Evolutionary conservation across 2,888 invertebrate genomes (phyloP), one percentile per base, ranked within the genome.

Genomic region (Conchocele bisecta): DNA sequence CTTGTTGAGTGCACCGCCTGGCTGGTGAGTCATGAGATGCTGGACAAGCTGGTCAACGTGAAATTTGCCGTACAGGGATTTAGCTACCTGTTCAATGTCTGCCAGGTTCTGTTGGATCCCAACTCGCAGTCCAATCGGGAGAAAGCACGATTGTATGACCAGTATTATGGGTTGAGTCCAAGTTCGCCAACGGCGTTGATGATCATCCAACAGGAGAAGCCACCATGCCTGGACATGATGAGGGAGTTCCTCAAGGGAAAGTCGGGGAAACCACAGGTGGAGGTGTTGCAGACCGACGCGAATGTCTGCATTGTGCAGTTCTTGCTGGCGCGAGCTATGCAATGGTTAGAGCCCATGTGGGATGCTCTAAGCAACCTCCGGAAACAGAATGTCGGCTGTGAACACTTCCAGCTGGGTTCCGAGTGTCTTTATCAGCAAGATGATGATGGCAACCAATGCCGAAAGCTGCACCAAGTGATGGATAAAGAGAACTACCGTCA

Each of bases 1-100:
- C 64, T 74, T 26, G 44, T 85, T 17, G 83, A 84, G 29, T 83
- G 81, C 54, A 66, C 74, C 42, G 64, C 82, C 44, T 71, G 76
- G 76, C 68, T 82, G 57, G 46, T 79, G 2, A 31, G 22, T 5
- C 11, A 41, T 29, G 2, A 17, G 22, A 56, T 67, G 17, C 20
- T 74, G 17, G 24, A 44, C 3, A 59, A 68, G 15, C 31, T 59
- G 29, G 53, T 24, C 7, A 48, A n/a, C 31, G 13, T 73, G 15
- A 33, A 35, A 17, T 9, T 31, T 2, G 31, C 75, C 0, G 68
- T 83, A 9, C 41, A 67, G 28, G 77, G 83, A 3, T 73, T 84
- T 48, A 68, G 69, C 7, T 61, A 75, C 44, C 50, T 78, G 33
- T 82, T 81, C 44, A 33, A 54, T 7, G 70, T 78, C 0, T 68